Evolutionary conservation across 2,888 invertebrate species (phyloP).

Genomic region (Parelbella ahira): DNA sequence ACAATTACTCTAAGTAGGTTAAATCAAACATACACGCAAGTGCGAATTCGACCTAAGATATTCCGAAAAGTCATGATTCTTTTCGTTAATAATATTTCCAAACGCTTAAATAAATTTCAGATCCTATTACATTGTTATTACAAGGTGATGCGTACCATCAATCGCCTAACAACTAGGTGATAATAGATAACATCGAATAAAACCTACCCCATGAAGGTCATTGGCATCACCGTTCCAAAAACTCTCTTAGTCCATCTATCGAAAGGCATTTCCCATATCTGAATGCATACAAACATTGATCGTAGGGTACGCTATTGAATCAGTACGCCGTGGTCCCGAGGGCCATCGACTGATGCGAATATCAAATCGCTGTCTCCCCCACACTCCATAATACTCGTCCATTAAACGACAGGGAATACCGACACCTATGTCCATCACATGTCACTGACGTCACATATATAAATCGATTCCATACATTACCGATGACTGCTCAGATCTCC

Average conservation of each 20-base stretch:
- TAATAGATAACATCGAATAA: too few relatives aligned
- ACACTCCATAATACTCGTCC: conserved; percentile 67
- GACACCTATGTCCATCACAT: conserved; percentile 49
- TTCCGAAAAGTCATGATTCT: too few relatives aligned
- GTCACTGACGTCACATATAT: conserved; percentile 35
- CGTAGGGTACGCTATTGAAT: conserved; percentile 58
- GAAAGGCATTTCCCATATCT: conserved; percentile 48
- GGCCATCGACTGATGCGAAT: conserved; percentile 66
- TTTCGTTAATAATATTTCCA: too few relatives aligned
- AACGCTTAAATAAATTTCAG: too few relatives aligned
- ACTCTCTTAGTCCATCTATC: conserved; percentile 43
- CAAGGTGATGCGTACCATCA: too few relatives aligned
- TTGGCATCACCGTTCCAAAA: conserved; percentile 3
- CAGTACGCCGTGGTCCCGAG: conserved; percentile 63
- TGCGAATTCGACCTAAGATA: too few relatives aligned
- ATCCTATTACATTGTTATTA: too few relatives aligned
- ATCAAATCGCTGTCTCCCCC: conserved; percentile 74
- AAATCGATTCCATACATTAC: conserved; percentile 29
- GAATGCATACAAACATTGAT: conserved; percentile 55
- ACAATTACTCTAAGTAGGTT: too few relatives aligned
- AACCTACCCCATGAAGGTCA: conserved; percentile 10
- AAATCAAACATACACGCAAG: too few relatives aligned
- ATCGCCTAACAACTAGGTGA: too few relatives aligned
- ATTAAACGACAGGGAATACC: conserved; percentile 59
- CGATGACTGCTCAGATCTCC: conserved; percentile 35